Evolutionary conservation across 1,140 invertebrate genomes (phyloP).

Genomic region (Anastatus disparis): DNA sequence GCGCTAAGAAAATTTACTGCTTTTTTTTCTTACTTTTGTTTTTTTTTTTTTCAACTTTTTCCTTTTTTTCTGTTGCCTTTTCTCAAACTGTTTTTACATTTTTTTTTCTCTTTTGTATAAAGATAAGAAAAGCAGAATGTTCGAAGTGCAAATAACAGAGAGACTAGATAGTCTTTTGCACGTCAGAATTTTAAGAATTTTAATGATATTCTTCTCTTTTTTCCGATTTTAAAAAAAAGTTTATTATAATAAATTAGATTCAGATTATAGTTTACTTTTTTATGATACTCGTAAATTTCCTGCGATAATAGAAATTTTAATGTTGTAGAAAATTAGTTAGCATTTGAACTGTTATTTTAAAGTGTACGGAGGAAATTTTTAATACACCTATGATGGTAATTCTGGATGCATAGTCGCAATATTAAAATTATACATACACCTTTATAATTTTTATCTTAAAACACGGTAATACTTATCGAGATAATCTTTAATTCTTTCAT

Average conservation of each 20-base stretch:
- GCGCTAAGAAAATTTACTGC: background rate
- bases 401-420: too few species aligned
- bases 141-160: constrained; percentile 6
- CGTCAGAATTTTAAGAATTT: constrained; percentile 25
- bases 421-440: too few species aligned
- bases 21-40: background rate
- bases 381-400: too few species aligned
- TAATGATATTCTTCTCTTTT: constrained; percentile 1
- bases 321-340: too few species aligned
- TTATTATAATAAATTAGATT: constrained; percentile 20
- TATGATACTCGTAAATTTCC: constrained; percentile 4
- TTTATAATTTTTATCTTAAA: too few species aligned
- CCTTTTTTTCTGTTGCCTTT: background rate
- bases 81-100: background rate
- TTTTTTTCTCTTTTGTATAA: background rate
- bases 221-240: background rate
- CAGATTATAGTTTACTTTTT: constrained; percentile 22
- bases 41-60: background rate
- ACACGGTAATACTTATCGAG: too few species aligned
- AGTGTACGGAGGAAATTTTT: too few species aligned
- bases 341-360: too few species aligned
- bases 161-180: constrained; percentile 5
- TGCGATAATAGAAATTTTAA: too few species aligned
- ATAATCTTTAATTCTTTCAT: too few species aligned
- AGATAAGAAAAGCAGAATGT: background rate